Evolutionary conservation across 2,797 vertebrate species (phyloP).

Genomic region (Gymnothorax javanicus): DNA sequence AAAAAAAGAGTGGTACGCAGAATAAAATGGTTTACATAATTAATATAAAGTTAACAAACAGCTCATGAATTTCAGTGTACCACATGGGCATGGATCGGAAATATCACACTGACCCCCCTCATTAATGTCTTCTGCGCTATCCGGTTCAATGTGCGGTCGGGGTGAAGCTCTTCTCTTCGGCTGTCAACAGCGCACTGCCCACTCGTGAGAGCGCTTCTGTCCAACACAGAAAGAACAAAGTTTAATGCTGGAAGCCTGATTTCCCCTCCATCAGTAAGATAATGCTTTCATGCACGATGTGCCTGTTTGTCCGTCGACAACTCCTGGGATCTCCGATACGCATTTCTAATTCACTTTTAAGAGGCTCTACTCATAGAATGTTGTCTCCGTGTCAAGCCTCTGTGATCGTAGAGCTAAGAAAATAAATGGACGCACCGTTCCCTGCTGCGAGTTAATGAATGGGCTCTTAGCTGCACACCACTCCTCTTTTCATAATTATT

Average conservation of each 20-base stretch:
- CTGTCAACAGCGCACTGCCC: not conserved
- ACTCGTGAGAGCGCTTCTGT: not conserved
- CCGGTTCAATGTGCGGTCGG: not conserved
- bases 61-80: not conserved
- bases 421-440: constrained; percentile 57
- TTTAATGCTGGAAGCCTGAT: not conserved
- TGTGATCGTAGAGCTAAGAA: constrained; percentile 47
- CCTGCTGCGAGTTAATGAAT: constrained; percentile 57
- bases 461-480: constrained; percentile 34
- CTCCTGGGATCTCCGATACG: constrained; percentile 49
- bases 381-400: constrained; percentile 62
- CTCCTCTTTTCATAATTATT: constrained; percentile 37
- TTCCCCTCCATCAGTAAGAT: not conserved
- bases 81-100: not conserved
- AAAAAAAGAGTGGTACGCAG: not conserved
- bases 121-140: not conserved
- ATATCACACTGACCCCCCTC: not conserved
- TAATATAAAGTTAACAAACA: not conserved
- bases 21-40: not conserved
- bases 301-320: constrained; percentile 55
- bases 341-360: constrained; percentile 63
- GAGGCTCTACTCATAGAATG: constrained; percentile 59
- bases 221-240: not conserved
- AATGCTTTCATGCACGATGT: constrained; percentile 63
- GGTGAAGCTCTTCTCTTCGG: not conserved